Conservation (phyloP, 1,140 invertebrate genomes). For the Brachionus asplanchnoidis region DNA sequence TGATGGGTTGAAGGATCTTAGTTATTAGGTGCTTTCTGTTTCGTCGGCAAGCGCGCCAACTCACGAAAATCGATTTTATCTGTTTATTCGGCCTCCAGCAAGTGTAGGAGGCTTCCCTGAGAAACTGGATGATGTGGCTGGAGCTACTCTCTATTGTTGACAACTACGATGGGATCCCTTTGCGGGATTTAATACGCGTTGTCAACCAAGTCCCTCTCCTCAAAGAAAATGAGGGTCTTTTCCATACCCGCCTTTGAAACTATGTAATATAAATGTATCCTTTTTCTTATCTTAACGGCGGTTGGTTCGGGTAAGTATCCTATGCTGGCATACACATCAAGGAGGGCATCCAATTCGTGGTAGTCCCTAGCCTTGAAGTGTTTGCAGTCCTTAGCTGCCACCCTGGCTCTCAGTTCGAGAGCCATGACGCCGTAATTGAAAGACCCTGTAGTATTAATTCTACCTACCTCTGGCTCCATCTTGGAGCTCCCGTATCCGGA, state of each 20-base stretch:
- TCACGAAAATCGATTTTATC: not conserved
- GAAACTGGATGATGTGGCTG: too few relatives aligned
- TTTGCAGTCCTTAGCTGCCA: not conserved
- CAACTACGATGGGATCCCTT: not conserved
- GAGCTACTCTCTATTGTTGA: too few relatives aligned
- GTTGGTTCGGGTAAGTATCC: not conserved
- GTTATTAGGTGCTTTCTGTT: not conserved
- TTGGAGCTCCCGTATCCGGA: not conserved
- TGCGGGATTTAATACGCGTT: not conserved
- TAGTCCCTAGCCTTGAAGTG: not conserved
- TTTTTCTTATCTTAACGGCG: not conserved
- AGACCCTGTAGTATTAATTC: not conserved
- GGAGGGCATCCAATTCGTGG: not conserved
- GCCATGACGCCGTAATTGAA: not conserved
- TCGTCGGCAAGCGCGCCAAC: not conserved
- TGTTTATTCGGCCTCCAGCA: too few relatives aligned
- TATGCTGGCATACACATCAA: not conserved
- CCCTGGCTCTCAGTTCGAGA: not conserved
- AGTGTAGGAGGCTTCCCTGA: too few relatives aligned
- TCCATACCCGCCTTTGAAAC: not conserved
- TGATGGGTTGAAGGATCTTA: too few relatives aligned
- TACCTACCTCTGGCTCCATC: not conserved
- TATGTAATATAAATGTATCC: not conserved
- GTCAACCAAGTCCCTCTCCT: not conserved
- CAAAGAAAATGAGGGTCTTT: not conserved